Evolutionary conservation across 2,113 vertebrate genomes (phyloP), one percentile per base, ranked within the genome.

Genomic region (Solea solea): DNA sequence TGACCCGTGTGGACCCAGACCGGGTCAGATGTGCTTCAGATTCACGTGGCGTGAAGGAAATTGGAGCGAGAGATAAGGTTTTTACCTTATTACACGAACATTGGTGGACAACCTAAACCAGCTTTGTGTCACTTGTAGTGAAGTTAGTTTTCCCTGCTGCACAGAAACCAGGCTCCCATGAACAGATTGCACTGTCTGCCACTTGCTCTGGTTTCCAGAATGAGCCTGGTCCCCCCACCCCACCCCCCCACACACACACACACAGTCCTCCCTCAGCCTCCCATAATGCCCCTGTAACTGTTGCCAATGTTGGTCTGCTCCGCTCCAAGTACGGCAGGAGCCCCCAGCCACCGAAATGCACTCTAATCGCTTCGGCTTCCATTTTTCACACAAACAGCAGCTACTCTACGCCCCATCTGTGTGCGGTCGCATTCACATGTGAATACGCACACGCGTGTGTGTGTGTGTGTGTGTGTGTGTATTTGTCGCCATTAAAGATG

Each of bases 131-230:
- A 1, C 21, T 21, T 21, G 70, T 83, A 81, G 82, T 86, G 86
- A 88, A 80, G 83, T 86, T 74, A 88, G 73, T 65, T 73, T 34
- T 69, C 69, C 78, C 64, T 78, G 85, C 91, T 86, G 86, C 60
- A 75, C 65, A 54, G 73, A 90, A 85, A 81, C 80, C 72, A 69
- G 62, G 79, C 87, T 83, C 83, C 80, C 66, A 82, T 85, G 89
- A 90, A 87, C 91, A 93, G 91, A 92, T 92, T 92, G 91, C 82
- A 67, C 84, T 85, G 87, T 92, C 90, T 92, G 78, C 89, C 91
- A 90, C 89, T 87, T 85, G 69, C 74, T 76, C 55, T 80, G 83
- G 48, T 80, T 86, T 80, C 77, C 81, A 87, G 71, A 81, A 80
- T 79, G 59, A 34, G 34, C 34, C 34, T 34, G 34, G 2, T 6